These are phyloP conservation scores for Diadromus collaris DNA, from an alignment of 2,888 invertebrate genomes.

Conservation along the genomic window DNA sequence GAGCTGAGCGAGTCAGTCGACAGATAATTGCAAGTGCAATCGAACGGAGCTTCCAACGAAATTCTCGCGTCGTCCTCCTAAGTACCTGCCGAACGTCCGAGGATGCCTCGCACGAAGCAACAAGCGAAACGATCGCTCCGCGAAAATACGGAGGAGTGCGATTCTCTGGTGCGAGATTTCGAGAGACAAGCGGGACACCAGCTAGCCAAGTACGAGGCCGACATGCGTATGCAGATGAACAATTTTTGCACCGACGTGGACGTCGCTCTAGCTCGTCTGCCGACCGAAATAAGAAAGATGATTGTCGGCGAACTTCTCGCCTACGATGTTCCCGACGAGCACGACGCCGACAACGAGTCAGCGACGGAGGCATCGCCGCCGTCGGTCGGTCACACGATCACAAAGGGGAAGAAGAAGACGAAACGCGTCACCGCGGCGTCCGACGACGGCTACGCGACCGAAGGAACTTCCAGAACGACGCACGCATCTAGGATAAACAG, in stretches of 20 bases:
- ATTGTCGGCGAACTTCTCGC: slow-evolving; percentile 67
- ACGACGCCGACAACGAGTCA: slow-evolving; percentile 44
- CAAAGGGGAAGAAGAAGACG: slow-evolving; percentile 53
- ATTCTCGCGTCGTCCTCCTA: not conserved
- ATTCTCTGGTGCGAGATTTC: slow-evolving; percentile 69
- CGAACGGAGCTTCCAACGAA: not conserved
- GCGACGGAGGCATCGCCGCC: slow-evolving; percentile 18
- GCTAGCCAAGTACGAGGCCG: slow-evolving; percentile 67
- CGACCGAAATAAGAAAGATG: slow-evolving; percentile 67
- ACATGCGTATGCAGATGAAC: slow-evolving; percentile 62
- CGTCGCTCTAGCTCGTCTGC: slow-evolving; percentile 64
- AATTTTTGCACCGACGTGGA: slow-evolving; percentile 64
- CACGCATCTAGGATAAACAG: slow-evolving; percentile 54
- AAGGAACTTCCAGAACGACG: slow-evolving; percentile 58
- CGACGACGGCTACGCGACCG: slow-evolving; percentile 76
- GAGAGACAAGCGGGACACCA: slow-evolving; percentile 65
- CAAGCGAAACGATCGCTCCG: slow-evolving; percentile 62
- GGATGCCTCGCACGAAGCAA: slow-evolving; percentile 76
- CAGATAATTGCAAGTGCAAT: not conserved
- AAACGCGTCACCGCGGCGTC: slow-evolving; percentile 70
- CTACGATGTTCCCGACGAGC: slow-evolving; percentile 26
- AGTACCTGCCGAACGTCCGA: slow-evolving; percentile 26
- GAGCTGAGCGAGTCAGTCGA: not conserved
- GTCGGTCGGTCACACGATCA: slow-evolving; percentile 19
- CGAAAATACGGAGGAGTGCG: slow-evolving; percentile 62